A percentile compares a stretch with the other conserved stretches of the same genome.
phyloP scores from a whole-genome alignment of 2,888 invertebrate species.

The Caenorhabditis angaria region DNA sequence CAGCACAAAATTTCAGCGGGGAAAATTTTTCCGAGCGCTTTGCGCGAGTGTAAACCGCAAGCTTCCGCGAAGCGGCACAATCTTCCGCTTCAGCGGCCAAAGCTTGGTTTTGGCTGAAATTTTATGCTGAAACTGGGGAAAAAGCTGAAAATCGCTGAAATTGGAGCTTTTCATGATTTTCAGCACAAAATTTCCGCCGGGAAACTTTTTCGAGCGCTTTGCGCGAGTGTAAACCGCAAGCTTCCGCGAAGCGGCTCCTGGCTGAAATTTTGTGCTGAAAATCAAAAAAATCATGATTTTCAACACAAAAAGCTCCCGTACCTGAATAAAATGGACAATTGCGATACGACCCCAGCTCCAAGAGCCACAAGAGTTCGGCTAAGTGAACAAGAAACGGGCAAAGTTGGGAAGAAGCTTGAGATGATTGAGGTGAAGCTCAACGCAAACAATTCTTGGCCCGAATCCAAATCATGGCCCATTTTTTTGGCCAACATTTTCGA shows the following conservation, averaged over 20 bases:
- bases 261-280: neutral
- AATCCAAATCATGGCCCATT: constrained; percentile 74
- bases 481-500: constrained; percentile 75
- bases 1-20: no score
- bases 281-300: neutral
- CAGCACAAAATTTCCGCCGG: no score
- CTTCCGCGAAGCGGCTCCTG: neutral
- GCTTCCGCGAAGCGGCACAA: no score
- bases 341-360: constrained; percentile 86
- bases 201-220: neutral
- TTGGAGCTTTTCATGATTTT: no score
- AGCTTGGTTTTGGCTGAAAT: no score
- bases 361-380: constrained; percentile 81
- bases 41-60: no score
- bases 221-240: no score
- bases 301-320: neutral
- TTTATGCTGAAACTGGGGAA: no score
- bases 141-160: no score
- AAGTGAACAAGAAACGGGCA: constrained; percentile 75
- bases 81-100: no score
- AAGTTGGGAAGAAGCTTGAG: constrained; percentile 76
- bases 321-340: constrained; percentile 82
- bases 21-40: no score
- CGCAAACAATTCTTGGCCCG: constrained; percentile 73
- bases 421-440: constrained; percentile 78